Evolutionary conservation across 2,888 invertebrate species (phyloP).

Genomic region (Pinctada fucata): DNA sequence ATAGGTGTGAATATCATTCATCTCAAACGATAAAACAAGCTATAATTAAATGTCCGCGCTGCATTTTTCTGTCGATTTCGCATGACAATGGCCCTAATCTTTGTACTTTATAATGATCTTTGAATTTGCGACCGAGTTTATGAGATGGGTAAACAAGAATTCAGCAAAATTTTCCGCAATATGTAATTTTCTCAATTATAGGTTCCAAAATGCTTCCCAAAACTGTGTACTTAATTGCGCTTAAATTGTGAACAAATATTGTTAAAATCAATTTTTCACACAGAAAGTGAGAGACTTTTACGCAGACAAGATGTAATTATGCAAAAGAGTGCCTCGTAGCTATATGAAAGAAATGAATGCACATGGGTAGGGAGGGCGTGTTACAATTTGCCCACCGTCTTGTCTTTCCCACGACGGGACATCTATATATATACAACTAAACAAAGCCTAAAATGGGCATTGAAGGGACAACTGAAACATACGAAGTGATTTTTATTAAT

Average conservation of each 20-base stretch:
- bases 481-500: no score
- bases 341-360: conserved; percentile 2
- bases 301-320: neutral
- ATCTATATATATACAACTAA: neutral
- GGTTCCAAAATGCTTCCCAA: neutral
- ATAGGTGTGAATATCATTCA: neutral
- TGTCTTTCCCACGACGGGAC: conserved; percentile 7
- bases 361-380: conserved; percentile 3
- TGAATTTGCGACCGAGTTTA: conserved; percentile 1
- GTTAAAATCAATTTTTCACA: conserved; percentile 13
- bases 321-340: neutral
- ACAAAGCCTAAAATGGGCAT: neutral
- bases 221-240: neutral
- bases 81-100: neutral
- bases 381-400: conserved; percentile 3
- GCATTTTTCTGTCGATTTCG: neutral
- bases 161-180: neutral
- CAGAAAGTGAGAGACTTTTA: neutral
- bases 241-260: neutral
- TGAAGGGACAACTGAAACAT: no score
- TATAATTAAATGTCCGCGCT: neutral
- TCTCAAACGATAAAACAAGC: no score
- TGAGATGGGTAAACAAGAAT: conserved; percentile 5
- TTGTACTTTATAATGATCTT: conserved; percentile 5
- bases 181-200: conserved; percentile 1